phyloP scores from a whole-genome alignment of 1,140 invertebrate species.

The Homarus americanus region DNA sequence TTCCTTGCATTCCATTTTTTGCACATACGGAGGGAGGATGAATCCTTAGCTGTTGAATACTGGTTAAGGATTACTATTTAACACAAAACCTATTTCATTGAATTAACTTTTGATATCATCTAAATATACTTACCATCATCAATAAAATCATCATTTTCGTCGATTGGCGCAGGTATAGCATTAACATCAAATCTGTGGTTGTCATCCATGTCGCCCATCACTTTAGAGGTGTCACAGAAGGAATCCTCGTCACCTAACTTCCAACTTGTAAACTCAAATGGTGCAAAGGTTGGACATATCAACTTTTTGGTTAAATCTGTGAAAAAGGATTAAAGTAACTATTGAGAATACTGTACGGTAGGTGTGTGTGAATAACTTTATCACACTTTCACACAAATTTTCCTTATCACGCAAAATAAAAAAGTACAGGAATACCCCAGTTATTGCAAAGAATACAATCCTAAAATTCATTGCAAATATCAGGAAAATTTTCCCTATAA shows the following conservation, averaged over 20 bases:
- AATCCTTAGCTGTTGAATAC: too few species aligned
- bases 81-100: too few species aligned
- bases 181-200: conserved; percentile 75
- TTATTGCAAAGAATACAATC: too few species aligned
- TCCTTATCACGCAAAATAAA: too few species aligned
- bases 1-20: too few species aligned
- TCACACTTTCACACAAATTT: too few species aligned
- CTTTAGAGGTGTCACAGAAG: conserved; percentile 23
- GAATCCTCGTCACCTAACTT: conserved; percentile 73
- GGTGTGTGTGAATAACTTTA: too few species aligned
- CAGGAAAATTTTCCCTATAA: too few species aligned
- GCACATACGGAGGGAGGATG: too few species aligned
- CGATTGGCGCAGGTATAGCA: conserved; percentile 77
- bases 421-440: too few species aligned
- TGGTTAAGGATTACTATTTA: too few species aligned
- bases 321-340: neutral
- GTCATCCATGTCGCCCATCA: neutral
- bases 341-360: neutral
- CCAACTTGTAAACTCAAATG: conserved; percentile 74
- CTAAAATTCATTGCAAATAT: too few species aligned
- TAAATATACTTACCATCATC: conserved; percentile 38
- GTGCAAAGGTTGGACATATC: conserved; percentile 73
- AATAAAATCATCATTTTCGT: conserved; percentile 69
- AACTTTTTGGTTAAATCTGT: conserved; percentile 49
- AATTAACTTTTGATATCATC: neutral